Percentiles rank a stretch among this genome's conserved stretches.
These are phyloP conservation scores for Cryptocheilus praepositus DNA, from an alignment of 2,888 invertebrate species.

Conservation along the genomic window DNA sequence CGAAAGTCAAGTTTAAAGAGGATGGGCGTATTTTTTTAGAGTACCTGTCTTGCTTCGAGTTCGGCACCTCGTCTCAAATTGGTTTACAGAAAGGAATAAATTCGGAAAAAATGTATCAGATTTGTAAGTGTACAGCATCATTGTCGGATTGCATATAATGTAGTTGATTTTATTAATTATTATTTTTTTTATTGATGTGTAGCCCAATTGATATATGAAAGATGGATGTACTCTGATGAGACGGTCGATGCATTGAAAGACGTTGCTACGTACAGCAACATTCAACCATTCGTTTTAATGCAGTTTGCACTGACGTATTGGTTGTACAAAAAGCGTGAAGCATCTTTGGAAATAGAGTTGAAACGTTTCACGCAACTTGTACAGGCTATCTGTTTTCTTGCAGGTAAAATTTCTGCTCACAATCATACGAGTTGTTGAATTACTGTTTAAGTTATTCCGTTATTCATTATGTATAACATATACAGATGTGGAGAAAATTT, in stretches of 20 bases:
- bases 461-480: conserved; percentile 16
- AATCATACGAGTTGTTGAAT: not conserved
- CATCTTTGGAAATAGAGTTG: conserved; percentile 79
- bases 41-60: conserved; percentile 71
- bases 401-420: conserved; percentile 68
- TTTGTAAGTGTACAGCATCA: conserved; percentile 59
- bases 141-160: not conserved
- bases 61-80: conserved; percentile 64
- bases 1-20: conserved; percentile 70
- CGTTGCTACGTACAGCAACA: conserved; percentile 74
- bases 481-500: conserved; percentile 76
- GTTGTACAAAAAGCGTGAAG: conserved; percentile 77
- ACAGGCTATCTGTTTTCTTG: conserved; percentile 80
- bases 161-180: not conserved
- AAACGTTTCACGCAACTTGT: conserved; percentile 82
- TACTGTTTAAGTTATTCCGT: conserved; percentile 8
- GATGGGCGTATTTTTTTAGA: conserved; percentile 66
- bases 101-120: conserved; percentile 71
- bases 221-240: conserved; percentile 71
- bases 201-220: conserved; percentile 74
- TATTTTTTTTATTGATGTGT: conserved; percentile 4
- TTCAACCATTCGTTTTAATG: conserved; percentile 82
- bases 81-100: conserved; percentile 73
- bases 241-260: conserved; percentile 70
- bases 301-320: conserved; percentile 84